phyloP scores from a whole-genome alignment of 2,113 vertebrate species.

The Ptychochromis oligacanthus region DNA sequence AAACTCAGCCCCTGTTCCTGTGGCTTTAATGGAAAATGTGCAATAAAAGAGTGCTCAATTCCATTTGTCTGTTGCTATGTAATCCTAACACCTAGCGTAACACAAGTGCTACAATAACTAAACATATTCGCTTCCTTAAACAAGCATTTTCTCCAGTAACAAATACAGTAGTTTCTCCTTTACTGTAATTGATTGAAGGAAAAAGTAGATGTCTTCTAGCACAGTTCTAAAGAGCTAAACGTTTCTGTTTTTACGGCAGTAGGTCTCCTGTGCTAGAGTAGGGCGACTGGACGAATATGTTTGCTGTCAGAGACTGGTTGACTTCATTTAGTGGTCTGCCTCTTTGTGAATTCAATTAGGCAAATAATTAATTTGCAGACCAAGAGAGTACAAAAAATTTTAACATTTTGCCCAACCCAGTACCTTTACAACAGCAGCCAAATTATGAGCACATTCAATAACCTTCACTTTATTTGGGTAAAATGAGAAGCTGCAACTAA shows the following conservation, averaged over 20 bases:
- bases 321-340: background rate
- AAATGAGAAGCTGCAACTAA: background rate
- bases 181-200: background rate
- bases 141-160: background rate
- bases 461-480: background rate
- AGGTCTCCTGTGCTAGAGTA: background rate
- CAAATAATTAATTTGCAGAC: background rate
- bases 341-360: background rate
- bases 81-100: background rate
- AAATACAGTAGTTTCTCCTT: background rate
- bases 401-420: background rate
- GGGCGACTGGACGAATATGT: background rate
- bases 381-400: background rate
- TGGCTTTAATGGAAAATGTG: too few relatives aligned
- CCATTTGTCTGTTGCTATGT: background rate
- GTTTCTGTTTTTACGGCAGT: background rate
- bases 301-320: background rate
- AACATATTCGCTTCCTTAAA: background rate
- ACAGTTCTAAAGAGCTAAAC: background rate
- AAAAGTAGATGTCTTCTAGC: background rate
- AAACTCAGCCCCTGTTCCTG: background rate
- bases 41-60: background rate
- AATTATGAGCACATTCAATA: background rate
- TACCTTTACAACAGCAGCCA: background rate
- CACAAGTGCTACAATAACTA: background rate